Evolutionary conservation across 2,888 invertebrate species (phyloP).

Genomic region (Caenorhabditis virilis): DNA sequence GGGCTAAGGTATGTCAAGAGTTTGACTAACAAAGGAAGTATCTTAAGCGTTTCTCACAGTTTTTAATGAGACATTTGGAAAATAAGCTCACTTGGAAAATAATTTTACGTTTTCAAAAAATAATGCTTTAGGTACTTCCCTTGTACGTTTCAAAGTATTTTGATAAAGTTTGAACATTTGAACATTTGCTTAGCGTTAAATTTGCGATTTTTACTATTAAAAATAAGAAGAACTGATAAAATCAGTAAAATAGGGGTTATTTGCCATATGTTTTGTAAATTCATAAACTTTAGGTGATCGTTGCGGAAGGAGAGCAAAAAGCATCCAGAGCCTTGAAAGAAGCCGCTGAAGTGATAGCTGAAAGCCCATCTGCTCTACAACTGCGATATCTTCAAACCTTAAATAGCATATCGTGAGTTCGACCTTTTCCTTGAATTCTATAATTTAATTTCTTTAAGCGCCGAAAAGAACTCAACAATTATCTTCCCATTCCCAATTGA

Average conservation of each 20-base stretch:
- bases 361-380: constrained; percentile 93
- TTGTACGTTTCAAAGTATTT: too few species aligned
- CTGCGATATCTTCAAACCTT: constrained; percentile 90
- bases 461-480: constrained; percentile 67
- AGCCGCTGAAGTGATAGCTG: constrained; percentile 84
- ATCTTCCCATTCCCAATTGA: constrained; percentile 68
- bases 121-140: too few species aligned
- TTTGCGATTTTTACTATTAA: too few species aligned
- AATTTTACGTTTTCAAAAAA: too few species aligned
- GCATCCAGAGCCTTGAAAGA: constrained; percentile 91
- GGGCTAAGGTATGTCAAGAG: constrained; percentile 54
- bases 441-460: constrained; percentile 43
- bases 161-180: too few species aligned
- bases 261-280: background rate
- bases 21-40: background rate
- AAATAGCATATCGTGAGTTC: constrained; percentile 72
- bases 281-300: constrained; percentile 73
- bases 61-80: too few species aligned
- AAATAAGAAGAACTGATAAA: too few species aligned
- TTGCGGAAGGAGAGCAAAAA: constrained; percentile 85
- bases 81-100: too few species aligned
- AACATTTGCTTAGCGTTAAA: too few species aligned
- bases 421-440: background rate
- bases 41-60: background rate
- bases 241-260: background rate